Evolutionary conservation across 2,113 vertebrate species (phyloP).

Genomic region (Corythaixoides concolor): DNA sequence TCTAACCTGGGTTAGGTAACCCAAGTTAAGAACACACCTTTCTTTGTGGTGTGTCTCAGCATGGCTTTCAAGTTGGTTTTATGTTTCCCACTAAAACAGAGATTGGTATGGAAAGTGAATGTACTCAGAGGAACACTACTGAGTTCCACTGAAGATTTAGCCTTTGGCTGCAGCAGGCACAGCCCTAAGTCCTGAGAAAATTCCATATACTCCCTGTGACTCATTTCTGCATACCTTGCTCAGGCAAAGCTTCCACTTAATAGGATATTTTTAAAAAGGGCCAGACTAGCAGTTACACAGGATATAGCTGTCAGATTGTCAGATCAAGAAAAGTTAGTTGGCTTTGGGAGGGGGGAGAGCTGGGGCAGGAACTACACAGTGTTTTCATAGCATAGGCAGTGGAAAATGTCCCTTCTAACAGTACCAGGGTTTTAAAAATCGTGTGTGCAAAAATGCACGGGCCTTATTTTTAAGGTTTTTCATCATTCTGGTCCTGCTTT

Average conservation of each 20-base stretch:
- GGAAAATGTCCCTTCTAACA: constrained; percentile 51
- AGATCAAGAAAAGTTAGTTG: constrained; percentile 39
- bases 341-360: background rate
- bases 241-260: constrained; percentile 55
- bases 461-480: constrained; percentile 1
- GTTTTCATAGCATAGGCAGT: constrained; percentile 18
- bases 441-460: background rate
- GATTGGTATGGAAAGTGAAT: background rate
- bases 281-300: constrained; percentile 50
- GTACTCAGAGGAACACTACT: background rate
- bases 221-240: constrained; percentile 60
- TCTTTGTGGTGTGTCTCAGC: constrained; percentile 49
- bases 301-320: constrained; percentile 50
- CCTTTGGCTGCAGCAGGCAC: constrained; percentile 47
- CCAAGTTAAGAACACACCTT: constrained; percentile 33
- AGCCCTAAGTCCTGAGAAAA: constrained; percentile 57
- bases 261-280: constrained; percentile 40
- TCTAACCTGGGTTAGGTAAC: constrained; percentile 8
- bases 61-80: constrained; percentile 52
- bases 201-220: constrained; percentile 53
- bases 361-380: background rate
- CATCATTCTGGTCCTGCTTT: background rate
- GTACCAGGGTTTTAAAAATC: background rate
- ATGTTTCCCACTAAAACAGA: constrained; percentile 38
- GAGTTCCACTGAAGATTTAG: constrained; percentile 32